These are phyloP conservation scores for Chlorops oryzae DNA, from an alignment of 1,140 invertebrate genomes.

Conservation along the genomic window DNA sequence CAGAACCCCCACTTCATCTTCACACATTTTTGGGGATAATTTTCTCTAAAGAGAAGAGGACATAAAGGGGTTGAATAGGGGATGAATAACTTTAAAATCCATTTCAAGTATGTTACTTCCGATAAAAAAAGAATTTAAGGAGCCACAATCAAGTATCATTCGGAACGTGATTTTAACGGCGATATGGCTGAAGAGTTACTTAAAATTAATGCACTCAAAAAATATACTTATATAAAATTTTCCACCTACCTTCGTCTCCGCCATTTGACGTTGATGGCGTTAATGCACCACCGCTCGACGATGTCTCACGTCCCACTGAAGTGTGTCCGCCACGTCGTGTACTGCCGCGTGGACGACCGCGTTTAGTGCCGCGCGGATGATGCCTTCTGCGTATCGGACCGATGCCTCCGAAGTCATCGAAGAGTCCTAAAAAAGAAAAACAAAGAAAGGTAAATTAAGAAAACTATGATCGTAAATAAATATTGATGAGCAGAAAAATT, in stretches of 20 bases:
- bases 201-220: not conserved
- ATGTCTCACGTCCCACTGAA: conserved; percentile 16
- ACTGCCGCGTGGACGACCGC: conserved; percentile 63
- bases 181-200: not conserved
- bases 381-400: conserved; percentile 50
- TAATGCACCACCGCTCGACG: conserved; percentile 22
- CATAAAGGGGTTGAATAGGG: too few species aligned
- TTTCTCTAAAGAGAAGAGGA: too few species aligned
- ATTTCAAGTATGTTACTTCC: not conserved
- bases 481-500: too few species aligned
- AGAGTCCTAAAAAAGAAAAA: conserved; percentile 37
- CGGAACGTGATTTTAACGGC: not conserved
- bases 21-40: too few species aligned
- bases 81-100: not conserved
- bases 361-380: conserved; percentile 56
- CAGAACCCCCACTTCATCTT: too few species aligned
- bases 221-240: not conserved
- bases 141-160: not conserved
- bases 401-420: conserved; percentile 32
- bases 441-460: conserved; percentile 13
- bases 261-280: conserved; percentile 12
- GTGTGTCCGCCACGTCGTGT: conserved; percentile 47
- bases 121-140: not conserved
- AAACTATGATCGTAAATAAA: too few species aligned
- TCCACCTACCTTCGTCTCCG: not conserved